Percentiles rank a stretch among this genome's conserved stretches.
Evolutionary conservation across 2,888 invertebrate species (phyloP).

Genomic region (Cyrtodaria siliqua): DNA sequence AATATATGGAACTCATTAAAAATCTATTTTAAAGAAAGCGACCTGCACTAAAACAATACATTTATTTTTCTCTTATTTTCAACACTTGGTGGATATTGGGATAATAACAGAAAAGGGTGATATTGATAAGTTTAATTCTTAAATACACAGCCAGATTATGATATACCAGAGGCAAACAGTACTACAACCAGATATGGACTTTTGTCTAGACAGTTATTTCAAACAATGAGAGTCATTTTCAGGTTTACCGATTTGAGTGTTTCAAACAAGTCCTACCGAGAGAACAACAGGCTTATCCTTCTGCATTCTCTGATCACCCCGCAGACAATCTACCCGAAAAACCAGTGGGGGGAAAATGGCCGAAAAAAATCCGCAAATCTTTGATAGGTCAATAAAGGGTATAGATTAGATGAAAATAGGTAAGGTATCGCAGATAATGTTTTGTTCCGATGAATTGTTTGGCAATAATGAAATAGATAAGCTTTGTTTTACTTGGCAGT

Average conservation of each 20-base stretch:
- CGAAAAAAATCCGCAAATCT: conserved; percentile 47
- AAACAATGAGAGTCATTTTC: conserved; percentile 56
- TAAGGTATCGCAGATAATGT: conserved; percentile 37
- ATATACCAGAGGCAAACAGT: not conserved
- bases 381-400: conserved; percentile 57
- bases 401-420: conserved; percentile 54
- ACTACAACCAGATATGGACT: not conserved
- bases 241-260: conserved; percentile 35
- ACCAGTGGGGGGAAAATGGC: conserved; percentile 21
- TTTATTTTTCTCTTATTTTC: too few relatives aligned
- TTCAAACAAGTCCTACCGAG: conserved; percentile 6
- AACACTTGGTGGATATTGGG: too few relatives aligned
- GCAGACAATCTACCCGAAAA: conserved; percentile 39
- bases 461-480: conserved; percentile 49
- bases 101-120: not conserved
- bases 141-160: conserved; percentile 16
- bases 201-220: conserved; percentile 45
- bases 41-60: too few relatives aligned
- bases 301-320: conserved; percentile 45
- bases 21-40: too few relatives aligned
- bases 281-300: conserved; percentile 38
- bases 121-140: conserved; percentile 13
- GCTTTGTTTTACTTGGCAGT: conserved; percentile 48
- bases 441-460: conserved; percentile 52
- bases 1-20: too few relatives aligned